Base-by-base conservation (phyloP, 2,888 invertebrate species). In the Graphium colonna region DNA sequence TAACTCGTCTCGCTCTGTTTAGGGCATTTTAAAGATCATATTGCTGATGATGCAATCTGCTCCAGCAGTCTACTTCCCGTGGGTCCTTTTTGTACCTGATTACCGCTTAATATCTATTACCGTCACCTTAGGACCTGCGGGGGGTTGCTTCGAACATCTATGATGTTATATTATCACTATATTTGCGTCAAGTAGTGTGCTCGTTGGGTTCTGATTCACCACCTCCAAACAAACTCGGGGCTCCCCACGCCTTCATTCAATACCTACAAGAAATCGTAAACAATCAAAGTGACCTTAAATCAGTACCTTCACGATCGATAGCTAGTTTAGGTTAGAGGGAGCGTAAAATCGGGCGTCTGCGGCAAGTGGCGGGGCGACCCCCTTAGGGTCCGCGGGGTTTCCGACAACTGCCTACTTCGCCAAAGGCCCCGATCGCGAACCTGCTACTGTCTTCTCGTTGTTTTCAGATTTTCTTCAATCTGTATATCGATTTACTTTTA, bases 221-320 rank as follows among this genome's bases (percentile, higher is more conserved):
- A 4, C 18, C 12, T 16, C 17, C 17, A 28, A 17, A 15, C 28
- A 31, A 15, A 21, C 45, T 39, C 43, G 13, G 39, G 4, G 39
- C 31, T 48, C 33, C 31, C 31, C 8, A 31, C 31, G 31, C 31
- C 31, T 31, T 31, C 10, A 31, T 31, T 9, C 8, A 7, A 31
- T 31, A 31, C 31, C 31, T 31, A 31, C 31, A 31, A 31, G 21
- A 21, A 7, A 9, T 31, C 31, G 9, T 2, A 31, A 38, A 42
- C 12, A 38, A 36, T 47, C 28, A 28, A 52, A 52, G 52, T 52
- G 52, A 15, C 52, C 47, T 52, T 47, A 52, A 21, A 36, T 12
- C 8, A 15, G 41, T 48, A 48, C 42, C 51, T 47, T 33, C 43
- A 31, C 13, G n/a, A 38, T 43, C 13, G 33, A 33, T 36, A 43